Evolutionary conservation across 2,797 vertebrate species (phyloP), one percentile per base, ranked within the genome.

Genomic region (Epinephelus malabaricus): DNA sequence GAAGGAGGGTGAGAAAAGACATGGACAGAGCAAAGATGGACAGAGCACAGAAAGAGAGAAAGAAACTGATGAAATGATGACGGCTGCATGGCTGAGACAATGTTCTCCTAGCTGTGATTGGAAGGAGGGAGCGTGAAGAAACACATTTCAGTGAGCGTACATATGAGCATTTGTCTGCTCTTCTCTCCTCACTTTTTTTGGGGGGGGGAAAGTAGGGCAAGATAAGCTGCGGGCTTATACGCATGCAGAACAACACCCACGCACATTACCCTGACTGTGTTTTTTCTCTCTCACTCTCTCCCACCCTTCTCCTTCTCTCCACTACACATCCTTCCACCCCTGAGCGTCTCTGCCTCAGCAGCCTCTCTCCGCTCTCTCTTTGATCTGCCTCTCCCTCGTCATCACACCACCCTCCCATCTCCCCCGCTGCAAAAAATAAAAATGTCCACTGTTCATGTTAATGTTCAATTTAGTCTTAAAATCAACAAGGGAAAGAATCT

Each of bases 131-230:
- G 73, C n/a, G 46, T 78, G 63, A 76, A 81, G 61, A 79, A 65
- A 69, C 60, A 78, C 45, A 76, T 90, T 88, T 87, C 69, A 61
- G 58, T 67, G 60, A 80, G 78, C 47, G 50, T 76, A 78, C 62
- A 56, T 73, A 58, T 62, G 73, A 88, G 80, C 72, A 15, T 86
- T 86, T 83, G 76, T 89, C 79, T 81, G 45, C 79, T 60, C 55
- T 46, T 66, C 64, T 64, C 69, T 64, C 49, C 73, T 45, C 69
- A 67, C 67, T 83, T 86, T 87, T 34, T 83, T 79, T 25, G 1
- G 83, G 82, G 76, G n/a, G n/a, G 76, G 45, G 34, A 92, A 94
- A 95, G 91, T 95, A 95, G 95, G 94, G 83, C 95, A 95, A 86
- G 89, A 93, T 91, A 87, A 93, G 93, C 95, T 95, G 82, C 86